These are phyloP conservation scores for Scalopus aquaticus DNA, from an alignment of 2,113 vertebrate species.

Conservation along the genomic window DNA sequence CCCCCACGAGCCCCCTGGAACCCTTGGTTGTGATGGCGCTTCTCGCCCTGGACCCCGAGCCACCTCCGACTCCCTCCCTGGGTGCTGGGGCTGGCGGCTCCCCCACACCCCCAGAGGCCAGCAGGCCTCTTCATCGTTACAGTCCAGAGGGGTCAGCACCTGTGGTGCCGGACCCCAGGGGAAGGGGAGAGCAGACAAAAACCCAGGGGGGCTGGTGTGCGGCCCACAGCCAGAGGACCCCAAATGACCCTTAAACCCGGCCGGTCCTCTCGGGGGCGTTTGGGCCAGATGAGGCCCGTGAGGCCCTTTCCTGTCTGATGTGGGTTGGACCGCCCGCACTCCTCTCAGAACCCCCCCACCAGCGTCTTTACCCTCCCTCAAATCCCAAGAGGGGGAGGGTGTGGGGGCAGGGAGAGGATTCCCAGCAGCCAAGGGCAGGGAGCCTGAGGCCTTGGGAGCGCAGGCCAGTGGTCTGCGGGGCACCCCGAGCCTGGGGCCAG, in stretches of 20 bases:
- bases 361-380: background rate
- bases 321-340: background rate
- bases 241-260: background rate
- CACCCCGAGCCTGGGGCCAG: no score
- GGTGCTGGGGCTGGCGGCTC: background rate
- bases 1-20: background rate
- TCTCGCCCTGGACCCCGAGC: background rate
- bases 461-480: no score
- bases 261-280: background rate
- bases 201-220: fast-evolving
- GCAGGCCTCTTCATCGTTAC: background rate
- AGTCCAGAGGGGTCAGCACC: background rate
- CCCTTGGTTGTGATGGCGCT: background rate
- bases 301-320: background rate
- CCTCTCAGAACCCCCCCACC: background rate
- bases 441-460: no score
- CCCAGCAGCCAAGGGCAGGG: background rate
- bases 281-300: no score
- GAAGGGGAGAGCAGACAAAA: background rate
- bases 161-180: background rate
- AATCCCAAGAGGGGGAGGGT: background rate
- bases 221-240: background rate
- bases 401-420: background rate
- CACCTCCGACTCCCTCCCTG: no score
- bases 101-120: background rate